Evolutionary conservation across 2,797 vertebrate genomes (phyloP).

Genomic region (Rhinophrynus dorsalis): DNA sequence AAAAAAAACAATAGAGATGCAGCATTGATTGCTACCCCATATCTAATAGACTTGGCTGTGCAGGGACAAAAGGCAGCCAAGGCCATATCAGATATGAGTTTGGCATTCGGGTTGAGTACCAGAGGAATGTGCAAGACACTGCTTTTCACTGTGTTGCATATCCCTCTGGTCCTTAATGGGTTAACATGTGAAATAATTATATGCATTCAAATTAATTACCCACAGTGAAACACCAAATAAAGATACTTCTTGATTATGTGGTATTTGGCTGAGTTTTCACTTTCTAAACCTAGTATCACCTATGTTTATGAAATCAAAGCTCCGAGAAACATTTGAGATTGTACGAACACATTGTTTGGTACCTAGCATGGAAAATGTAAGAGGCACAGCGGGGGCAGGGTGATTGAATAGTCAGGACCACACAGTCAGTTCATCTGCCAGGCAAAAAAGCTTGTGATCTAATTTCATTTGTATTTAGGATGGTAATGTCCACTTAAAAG

Average conservation of each 20-base stretch:
- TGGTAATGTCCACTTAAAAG: conserved; percentile 42
- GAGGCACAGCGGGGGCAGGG: neutral
- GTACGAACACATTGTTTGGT: neutral
- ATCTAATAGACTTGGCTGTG: no score
- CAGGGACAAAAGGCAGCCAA: no score
- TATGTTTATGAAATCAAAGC: neutral
- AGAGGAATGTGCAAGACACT: no score
- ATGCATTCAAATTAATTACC: no score
- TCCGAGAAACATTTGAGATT: neutral
- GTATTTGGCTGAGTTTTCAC: neutral
- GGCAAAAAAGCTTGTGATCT: conserved; percentile 29
- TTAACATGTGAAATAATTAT: no score
- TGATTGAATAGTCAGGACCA: conserved; percentile 35
- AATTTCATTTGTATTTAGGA: conserved; percentile 43
- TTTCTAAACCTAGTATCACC: neutral
- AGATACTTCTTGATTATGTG: neutral
- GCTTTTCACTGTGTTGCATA: no score
- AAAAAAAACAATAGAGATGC: no score
- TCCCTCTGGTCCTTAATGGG: no score
- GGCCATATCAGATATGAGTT: no score
- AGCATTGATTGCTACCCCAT: no score
- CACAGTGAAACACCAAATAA: neutral
- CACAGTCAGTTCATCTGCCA: conserved; percentile 45
- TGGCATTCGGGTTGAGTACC: no score
- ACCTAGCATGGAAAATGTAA: conserved; percentile 23